Percentiles rank a stretch among this genome's conserved stretches.
These are phyloP conservation scores for Oxyura jamaicensis DNA, from an alignment of 2,113 vertebrate genomes.

Conservation along the genomic window DNA sequence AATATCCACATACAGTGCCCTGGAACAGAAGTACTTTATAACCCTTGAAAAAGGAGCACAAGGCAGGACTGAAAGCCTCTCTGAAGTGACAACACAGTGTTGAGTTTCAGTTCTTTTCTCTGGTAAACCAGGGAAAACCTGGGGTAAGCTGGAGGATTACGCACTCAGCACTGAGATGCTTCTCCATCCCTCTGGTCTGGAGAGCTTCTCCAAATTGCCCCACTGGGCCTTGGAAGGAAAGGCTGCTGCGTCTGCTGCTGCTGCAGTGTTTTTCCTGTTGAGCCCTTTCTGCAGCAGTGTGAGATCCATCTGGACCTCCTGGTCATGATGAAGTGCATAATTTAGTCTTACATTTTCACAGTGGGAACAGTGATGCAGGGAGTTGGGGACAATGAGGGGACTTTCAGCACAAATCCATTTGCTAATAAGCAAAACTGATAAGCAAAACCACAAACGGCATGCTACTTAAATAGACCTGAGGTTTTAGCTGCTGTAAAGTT, in stretches of 20 bases:
- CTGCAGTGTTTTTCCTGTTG: neutral
- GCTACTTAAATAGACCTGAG: neutral
- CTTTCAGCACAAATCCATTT: neutral
- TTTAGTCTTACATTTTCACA: neutral
- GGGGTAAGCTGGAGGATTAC: neutral
- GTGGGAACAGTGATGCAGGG: neutral
- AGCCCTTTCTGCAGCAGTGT: neutral
- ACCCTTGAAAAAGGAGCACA: slow-evolving; percentile 3
- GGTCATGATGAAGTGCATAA: rapidly evolving
- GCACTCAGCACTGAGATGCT: neutral
- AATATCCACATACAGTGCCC: slow-evolving; percentile 32
- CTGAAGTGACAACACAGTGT: neutral
- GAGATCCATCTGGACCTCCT: neutral
- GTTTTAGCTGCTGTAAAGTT: neutral
- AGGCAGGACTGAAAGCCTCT: slow-evolving; percentile 18
- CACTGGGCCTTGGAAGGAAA: neutral
- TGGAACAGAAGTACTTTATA: slow-evolving; percentile 54
- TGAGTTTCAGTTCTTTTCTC: neutral
- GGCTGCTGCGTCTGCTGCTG: neutral
- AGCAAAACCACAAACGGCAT: neutral
- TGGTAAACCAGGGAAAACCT: neutral
- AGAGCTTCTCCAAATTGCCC: neutral
- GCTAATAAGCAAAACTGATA: neutral
- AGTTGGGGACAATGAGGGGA: neutral
- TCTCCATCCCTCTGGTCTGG: neutral